Base-by-base conservation (phyloP, 2,113 vertebrate species). In the Percopsis transmontana region DNA sequence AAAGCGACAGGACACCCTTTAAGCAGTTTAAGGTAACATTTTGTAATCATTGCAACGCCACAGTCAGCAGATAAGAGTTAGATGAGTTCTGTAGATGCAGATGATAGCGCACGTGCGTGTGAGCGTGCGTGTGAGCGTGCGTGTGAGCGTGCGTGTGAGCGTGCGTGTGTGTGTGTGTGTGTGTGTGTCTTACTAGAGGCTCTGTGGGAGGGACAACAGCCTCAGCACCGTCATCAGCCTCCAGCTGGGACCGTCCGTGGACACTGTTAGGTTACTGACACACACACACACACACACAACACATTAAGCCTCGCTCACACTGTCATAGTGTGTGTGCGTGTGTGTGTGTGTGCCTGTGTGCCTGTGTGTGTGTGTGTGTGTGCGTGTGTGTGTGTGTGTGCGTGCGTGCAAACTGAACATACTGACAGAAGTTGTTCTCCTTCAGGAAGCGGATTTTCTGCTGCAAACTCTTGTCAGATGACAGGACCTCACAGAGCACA, bases 191-290 rank as follows among this genome's bases (percentile, higher is more conserved):
- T 88, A 98, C 96, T 94, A 93, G 21, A 93, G 88, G 20, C 93
- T 87, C 7, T 89, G 82, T 58, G 66, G 85, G 12, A 97, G 92
- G 1, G 94, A 91, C 39, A 97, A 42, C 42, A 98, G 20, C 68
- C 92, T 93, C 10, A 97, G 91, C 16, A 91, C 93, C 0, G 94
- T 95, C 72, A 96, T 92, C 50, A 99, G 85, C 64, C 93, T 93
- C 97, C 97, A 99, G 0, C 95, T 94, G 0, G 96, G 95, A 0
- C 97, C 96, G 23, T 98, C 96, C 16, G 52, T 51, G 62, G 84
- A 85, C 45, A 90, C 38, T 0, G 94, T 97, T 77, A 98, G 77
- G 61, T 98, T 94, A 53, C 97, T 98, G 68, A 12, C 0, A 7
- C 33, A 18, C 18, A 54, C 13, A 57, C 23, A 67, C 66, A 68